Evolutionary conservation across 2,888 invertebrate genomes (phyloP), one percentile per base, ranked within the genome.

Genomic region (Apamea sordens): DNA sequence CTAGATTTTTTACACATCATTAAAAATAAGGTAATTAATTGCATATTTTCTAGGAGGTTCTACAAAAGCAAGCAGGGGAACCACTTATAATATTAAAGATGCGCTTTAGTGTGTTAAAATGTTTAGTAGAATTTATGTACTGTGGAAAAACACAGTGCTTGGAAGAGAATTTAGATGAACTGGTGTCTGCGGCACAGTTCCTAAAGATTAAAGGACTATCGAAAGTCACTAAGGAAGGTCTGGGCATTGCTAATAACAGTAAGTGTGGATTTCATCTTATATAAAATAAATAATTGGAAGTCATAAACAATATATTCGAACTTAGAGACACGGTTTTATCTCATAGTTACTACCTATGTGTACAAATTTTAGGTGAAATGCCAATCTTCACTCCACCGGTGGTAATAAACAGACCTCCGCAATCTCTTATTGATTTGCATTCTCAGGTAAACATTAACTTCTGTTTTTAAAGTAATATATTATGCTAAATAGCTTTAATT

Each of bases 91-190:
- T 98, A 83, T 97, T 97, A 87, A 98, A 98, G 91, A 97, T 98
- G 97, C 97, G 98, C 91, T 98, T 98, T 93, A 97, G 97, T 89
- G 98, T 98, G 53, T 94, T 98, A 80, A 98, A 98, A 94, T 97
- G 98, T 71, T 96, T 98, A 82, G 97, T 98, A 56, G 98, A 98
- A 93, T 98, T 98, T 90, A 98, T 98, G 97, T 98, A 98, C 91
- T 98, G 98, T 90, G 98, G 98, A 3, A 98, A 98, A 95, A 98
- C 98, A 2, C 97, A 97, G 87, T 97, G 98, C 86, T 95, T 97
- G 73, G 98, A 98, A 93, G 97, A 98, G 88, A 97, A 98, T 92
- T 95, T 98, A 86, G 97, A 98, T 88, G 97, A 98, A 88, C 93
- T 98, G 72, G 97, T 98, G 70, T 97, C 98, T 76, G 98, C 98